Base-by-base conservation (phyloP, 2,888 invertebrate species). In the Dasypogon diadema region DNA sequence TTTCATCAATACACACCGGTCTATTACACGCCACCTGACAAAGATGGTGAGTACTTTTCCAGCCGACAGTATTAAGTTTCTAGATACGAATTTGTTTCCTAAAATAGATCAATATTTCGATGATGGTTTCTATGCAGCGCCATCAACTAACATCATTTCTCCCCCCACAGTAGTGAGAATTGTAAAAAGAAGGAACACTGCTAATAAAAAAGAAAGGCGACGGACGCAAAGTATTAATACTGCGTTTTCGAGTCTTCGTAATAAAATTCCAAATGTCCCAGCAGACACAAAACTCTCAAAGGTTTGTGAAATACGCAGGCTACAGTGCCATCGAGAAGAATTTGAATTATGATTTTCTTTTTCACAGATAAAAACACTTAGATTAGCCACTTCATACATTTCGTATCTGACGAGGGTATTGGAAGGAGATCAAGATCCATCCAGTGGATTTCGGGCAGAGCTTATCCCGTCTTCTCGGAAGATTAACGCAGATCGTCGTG, bases 181-280 rank as follows among this genome's bases (percentile, higher is more conserved):
- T 0, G 91, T 93, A n/a, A 96, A 95, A 83, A 88, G 94, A 74
- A 86, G 96, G 75, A 94, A 92, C 78, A 96, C 97, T 1, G 97
- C 97, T 16, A 98, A 98, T 85, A 96, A 96, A 87, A 98, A 98
- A 84, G 98, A 98, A 84, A 86, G 98, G 8, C 87, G 97, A 79
- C 88, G 98, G 70, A 98, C 98, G 0, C 94, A 95, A 84, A 96
- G 95, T 80, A 98, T 98, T 79, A 98, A 98, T 86, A 96, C 94
- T 68, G 98, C 98, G 0, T 98, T 98, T 84, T 93, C 96, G 0
- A 95, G 96, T 82, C 88, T 98, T 0, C 87, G 98, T 12, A 96
- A 97, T 79, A 95, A 97, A 85, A 98, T 98, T 81, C 98, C 98
- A 0, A 97, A 98, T 83, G 97, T 98, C 0, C 98, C 98, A 0